Evolutionary conservation across 2,888 invertebrate species (phyloP).

Genomic region (Cylloceria caligata): DNA sequence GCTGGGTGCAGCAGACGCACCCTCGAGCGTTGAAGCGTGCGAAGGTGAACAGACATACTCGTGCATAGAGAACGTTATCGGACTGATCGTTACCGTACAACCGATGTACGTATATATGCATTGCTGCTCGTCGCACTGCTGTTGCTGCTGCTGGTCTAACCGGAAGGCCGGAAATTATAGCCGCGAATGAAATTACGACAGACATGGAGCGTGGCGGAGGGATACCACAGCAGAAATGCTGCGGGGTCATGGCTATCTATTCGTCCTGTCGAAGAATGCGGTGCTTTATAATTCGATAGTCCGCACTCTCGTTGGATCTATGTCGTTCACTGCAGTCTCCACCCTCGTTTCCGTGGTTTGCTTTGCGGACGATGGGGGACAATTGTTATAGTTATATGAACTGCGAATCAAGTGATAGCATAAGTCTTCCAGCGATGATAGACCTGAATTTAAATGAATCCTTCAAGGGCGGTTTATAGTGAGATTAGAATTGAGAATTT

Average conservation of each 20-base stretch:
- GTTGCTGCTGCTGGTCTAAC: slow-evolving; percentile 54
- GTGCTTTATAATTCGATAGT: slow-evolving; percentile 65
- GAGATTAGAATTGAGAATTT: not conserved
- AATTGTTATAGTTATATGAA: slow-evolving; percentile 51
- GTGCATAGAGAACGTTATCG: slow-evolving; percentile 56
- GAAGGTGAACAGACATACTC: slow-evolving; percentile 55
- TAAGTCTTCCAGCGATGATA: slow-evolving; percentile 49
- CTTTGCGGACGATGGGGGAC: slow-evolving; percentile 32
- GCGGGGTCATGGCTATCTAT: slow-evolving; percentile 59
- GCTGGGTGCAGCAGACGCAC: slow-evolving; percentile 49
- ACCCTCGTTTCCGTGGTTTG: slow-evolving; percentile 56
- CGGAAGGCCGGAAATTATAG: slow-evolving; percentile 68
- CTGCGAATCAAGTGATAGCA: slow-evolving; percentile 44
- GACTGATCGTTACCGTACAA: slow-evolving; percentile 51
- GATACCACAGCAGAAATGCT: slow-evolving; percentile 36
- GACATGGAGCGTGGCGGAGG: slow-evolving; percentile 37
- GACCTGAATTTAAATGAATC: slow-evolving; percentile 54
- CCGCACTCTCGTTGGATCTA: slow-evolving; percentile 55
- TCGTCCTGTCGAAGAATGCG: slow-evolving; percentile 62
- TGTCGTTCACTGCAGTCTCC: slow-evolving; percentile 34
- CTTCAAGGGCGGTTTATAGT: not conserved
- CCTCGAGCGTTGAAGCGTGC: slow-evolving; percentile 53
- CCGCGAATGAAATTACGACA: slow-evolving; percentile 65
- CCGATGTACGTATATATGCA: slow-evolving; percentile 11
- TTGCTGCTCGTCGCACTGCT: not conserved